These are phyloP conservation scores for Diadromus collaris DNA, from an alignment of 2,888 invertebrate genomes.

Conservation along the genomic window DNA sequence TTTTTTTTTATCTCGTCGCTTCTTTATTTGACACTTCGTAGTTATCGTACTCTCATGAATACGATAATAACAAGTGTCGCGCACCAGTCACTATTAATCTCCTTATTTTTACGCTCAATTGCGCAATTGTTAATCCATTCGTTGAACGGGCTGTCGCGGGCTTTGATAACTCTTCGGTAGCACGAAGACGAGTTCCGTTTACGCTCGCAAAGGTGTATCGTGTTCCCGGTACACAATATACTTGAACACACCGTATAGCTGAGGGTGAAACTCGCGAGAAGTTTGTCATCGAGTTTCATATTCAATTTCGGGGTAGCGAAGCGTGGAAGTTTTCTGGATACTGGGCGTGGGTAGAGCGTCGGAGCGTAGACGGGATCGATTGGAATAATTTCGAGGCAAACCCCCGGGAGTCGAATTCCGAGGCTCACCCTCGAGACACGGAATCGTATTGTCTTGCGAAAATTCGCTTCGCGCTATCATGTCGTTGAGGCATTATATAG, in stretches of 20 bases:
- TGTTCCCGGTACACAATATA: not conserved
- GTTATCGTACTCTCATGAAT: slow-evolving; percentile 54
- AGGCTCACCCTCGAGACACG: not conserved
- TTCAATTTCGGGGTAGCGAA: slow-evolving; percentile 33
- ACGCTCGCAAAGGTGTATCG: not conserved
- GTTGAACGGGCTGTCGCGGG: slow-evolving; percentile 2
- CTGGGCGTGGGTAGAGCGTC: not conserved
- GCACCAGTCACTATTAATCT: slow-evolving; percentile 17
- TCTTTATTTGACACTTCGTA: not conserved
- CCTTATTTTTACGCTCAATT: slow-evolving; percentile 50
- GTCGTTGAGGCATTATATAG: not conserved
- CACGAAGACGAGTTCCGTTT: not conserved
- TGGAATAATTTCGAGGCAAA: slow-evolving; percentile 26
- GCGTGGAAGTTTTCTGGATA: slow-evolving; percentile 22
- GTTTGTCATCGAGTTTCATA: slow-evolving; percentile 53
- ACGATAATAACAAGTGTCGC: slow-evolving; percentile 55
- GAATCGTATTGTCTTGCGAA: slow-evolving; percentile 13
- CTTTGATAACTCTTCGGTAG: not conserved
- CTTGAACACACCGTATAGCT: slow-evolving; percentile 7
- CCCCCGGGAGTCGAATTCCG: slow-evolving; percentile 3
- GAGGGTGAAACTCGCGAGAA: slow-evolving; percentile 21
- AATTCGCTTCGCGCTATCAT: not conserved
- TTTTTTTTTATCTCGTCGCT: slow-evolving; percentile 24
- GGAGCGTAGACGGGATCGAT: slow-evolving; percentile 22
- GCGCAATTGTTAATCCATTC: slow-evolving; percentile 54